Evolutionary conservation across 2,113 vertebrate species (phyloP), one percentile per base, ranked within the genome.

Genomic region (Datnioides undecimradiatus): DNA sequence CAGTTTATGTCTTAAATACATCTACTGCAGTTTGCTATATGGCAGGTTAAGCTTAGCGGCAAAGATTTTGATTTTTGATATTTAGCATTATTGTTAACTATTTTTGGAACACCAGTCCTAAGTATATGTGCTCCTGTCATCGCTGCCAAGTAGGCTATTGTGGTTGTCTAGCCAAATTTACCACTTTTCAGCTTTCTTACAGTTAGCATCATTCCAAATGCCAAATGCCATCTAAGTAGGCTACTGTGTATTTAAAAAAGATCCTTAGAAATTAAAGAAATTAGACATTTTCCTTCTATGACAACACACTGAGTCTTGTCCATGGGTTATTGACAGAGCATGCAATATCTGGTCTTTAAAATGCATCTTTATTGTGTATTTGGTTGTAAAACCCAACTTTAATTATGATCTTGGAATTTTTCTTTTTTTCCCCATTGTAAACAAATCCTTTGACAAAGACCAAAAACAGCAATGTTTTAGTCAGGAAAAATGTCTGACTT

Each of bases 1-100:
- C 16, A 40, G 2, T 74, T 64, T 57, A 31, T 51, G 34, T 79
- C 48, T 52, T n/a, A 85, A 68, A 49, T 36, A 76, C 41, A 73
- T 73, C 46, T 51, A 36, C 62, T 52, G 60, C 51, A 70, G 21
- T 78, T 51, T 69, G 36, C 65, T 71, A 49, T 77, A 25, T 25
- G 52, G 57, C 51, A 64, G 66, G 23, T 11, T 29, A 72, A 65
- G 34, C 67, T 78, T 60, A 45, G 57, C 69, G 51, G 64, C 31
- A 57, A 77, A 71, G 10, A 57, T 72, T 73, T 85, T 13, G 60
- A 59, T 72, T 72, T 73, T 85, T 13, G 60, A 59, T 72, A 70
- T 88, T 52, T 31, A 78, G 66, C 68, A 68, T 43, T 59, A 55
- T 38, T 34, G 6, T 58, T 48, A 54, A 51, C 36, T 73, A 23